Base-by-base conservation (phyloP, 2,113 vertebrate genomes). In the Xiphophorus hellerii region DNA sequence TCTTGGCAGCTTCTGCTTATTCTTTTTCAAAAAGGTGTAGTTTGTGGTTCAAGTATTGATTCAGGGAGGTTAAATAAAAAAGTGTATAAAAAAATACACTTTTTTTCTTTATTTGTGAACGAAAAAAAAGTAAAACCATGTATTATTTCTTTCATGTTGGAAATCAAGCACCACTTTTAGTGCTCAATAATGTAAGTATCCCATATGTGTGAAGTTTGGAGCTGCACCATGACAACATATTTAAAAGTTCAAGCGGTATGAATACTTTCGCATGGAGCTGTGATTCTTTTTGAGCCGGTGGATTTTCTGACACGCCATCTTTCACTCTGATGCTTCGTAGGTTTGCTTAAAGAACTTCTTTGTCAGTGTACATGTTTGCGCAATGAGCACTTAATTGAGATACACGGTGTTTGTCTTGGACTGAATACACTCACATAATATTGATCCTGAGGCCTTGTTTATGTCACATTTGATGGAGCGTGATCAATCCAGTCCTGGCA, bases 381-480 rank as follows among this genome's bases (percentile, higher is more conserved):
- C 78, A 81, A 81, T 73, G 71, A 85, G 78, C 67, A 30, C 81
- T 88, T 94, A 94, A 95, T 95, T 93, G 92, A 93, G 93, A 93
- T 83, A 80, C 92, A 91, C 72, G 44, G 83, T 67, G 90, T 89
- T 92, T 88, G 90, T 91, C 83, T 87, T 62, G 66, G 69, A 71
- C 76, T 70, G 82, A 90, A 87, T 80, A 74, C 87, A 82, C 83
- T 80, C 76, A 87, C 86, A 78, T 84, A 76, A 15, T 61, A 92
- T 93, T 44, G 92, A 92, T 80, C 63, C 69, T 22, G 0, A 37
- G 79, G 77, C 90, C 91, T 94, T 92, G 91, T 93, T 94, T 91
- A 88, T 92, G 93, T 93, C 93, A 92, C 90, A 93, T 92, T 87
- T 93, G 93, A 94, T 89, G 88, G 90, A 93, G 88, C 81, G 62